phyloP scores from a whole-genome alignment of 1,140 invertebrate species.

The Oedothorax gibbosus region DNA sequence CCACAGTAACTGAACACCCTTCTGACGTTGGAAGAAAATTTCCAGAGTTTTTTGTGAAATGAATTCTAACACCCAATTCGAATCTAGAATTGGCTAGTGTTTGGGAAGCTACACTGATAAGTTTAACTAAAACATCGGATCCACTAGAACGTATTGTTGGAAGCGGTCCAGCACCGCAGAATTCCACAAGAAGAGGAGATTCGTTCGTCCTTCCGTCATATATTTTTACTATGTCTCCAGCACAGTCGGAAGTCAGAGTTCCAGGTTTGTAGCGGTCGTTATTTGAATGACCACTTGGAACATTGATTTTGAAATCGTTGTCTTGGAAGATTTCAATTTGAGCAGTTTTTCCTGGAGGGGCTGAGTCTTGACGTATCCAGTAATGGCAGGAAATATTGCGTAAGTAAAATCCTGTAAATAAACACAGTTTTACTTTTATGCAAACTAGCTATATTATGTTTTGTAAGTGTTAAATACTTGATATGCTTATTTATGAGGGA shows the following conservation, averaged over 20 bases:
- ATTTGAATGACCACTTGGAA: constrained; percentile 56
- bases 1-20: constrained; percentile 68
- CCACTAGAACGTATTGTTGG: constrained; percentile 84
- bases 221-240: constrained; percentile 86
- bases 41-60: constrained; percentile 75
- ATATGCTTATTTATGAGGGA: neutral
- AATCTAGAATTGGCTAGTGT: constrained; percentile 79
- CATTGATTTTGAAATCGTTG: constrained; percentile 62
- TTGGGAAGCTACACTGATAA: constrained; percentile 87
- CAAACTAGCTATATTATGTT: neutral
- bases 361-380: constrained; percentile 48
- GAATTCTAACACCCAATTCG: constrained; percentile 85
- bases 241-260: constrained; percentile 77
- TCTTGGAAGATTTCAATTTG: constrained; percentile 60
- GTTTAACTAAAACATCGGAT: constrained; percentile 86
- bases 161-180: constrained; percentile 86
- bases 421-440: neutral
- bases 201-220: constrained; percentile 91
- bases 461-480: neutral
- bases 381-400: constrained; percentile 60
- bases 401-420: constrained; percentile 58
- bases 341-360: constrained; percentile 44
- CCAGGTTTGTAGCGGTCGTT: constrained; percentile 67
- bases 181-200: constrained; percentile 87
- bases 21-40: constrained; percentile 45